Base-by-base conservation (phyloP, 1,140 invertebrate species). In the Nymphalis io region DNA sequence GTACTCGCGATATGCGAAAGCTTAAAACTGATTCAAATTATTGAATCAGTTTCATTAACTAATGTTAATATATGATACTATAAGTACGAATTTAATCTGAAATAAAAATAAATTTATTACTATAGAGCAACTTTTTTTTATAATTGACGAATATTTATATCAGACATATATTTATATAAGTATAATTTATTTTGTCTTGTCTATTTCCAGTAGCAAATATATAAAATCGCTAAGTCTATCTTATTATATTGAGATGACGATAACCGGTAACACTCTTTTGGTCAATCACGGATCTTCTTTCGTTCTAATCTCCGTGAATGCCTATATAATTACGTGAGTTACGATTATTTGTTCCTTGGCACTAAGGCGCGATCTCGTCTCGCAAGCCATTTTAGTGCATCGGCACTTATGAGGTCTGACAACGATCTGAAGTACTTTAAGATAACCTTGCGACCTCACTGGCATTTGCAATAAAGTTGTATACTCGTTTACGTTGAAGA, bases 391-490 rank as follows among this genome's bases (percentile, higher is more conserved):
- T 79, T 79, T 71, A 71, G 64, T 70, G 42, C 67, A 69, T 70
- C 58, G 66, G 64, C 70, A 72, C 74, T 78, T 80, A 79, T 73
- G 74, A 68, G 72, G 67, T 60, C 69, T 75, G 81, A 80, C 81
- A 79, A 78, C 73, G 71, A 80, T 80, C 81, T 62, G 64, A 75
- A 69, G 65, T 71, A 73, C 72, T 60, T 46, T 23, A 53, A 65
- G 79, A 83, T 83, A 81, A 78, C 81, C 79, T 40, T 55, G 16
- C 68, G 75, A 83, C 79, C 79, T 62, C 64, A 61, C 72, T 64
- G 74, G 66, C 68, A 74, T 72, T 81, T 63, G 74, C 74, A 80
- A 83, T 81, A 78, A 78, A 75, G 75, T 63, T 77, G 73, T 79
- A 13, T n/a, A 42, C 21, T 59, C 68, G 39, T 70, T 70, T 70